Conservation (phyloP, 2,888 invertebrate species). For the Polyploca ridens region DNA sequence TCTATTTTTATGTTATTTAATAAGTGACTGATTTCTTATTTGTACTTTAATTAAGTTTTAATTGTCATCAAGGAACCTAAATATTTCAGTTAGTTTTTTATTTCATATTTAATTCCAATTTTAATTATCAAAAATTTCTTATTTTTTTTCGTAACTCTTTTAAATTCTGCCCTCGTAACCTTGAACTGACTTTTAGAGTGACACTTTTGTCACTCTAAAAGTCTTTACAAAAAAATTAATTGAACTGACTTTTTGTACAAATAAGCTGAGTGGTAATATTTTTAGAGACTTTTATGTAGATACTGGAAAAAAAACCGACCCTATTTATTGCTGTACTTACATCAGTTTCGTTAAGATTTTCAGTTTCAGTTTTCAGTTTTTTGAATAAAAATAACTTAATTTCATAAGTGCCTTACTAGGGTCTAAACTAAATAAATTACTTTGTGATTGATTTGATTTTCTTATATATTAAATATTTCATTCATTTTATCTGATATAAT, state of each 20-base stretch:
- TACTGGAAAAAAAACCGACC: neutral
- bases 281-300: neutral
- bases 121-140: neutral
- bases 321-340: neutral
- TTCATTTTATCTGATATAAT: too few relatives aligned
- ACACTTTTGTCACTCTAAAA: too few relatives aligned
- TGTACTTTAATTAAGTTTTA: neutral
- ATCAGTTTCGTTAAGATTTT: neutral
- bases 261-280: conserved; percentile 5
- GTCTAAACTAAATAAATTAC: too few relatives aligned
- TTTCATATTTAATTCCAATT: neutral
- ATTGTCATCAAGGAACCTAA: neutral
- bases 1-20: too few relatives aligned
- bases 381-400: too few relatives aligned
- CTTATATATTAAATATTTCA: too few relatives aligned
- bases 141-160: neutral
- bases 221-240: conserved; percentile 1
- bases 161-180: neutral
- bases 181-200: conserved; percentile 8
- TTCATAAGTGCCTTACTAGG: too few relatives aligned
- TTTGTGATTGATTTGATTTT: too few relatives aligned
- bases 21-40: too few relatives aligned
- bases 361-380: too few relatives aligned
- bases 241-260: conserved; percentile 1
- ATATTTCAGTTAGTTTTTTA: conserved; percentile 8